Base-by-base conservation (phyloP, 2,888 invertebrate species). In the Vanessa cardui region DNA sequence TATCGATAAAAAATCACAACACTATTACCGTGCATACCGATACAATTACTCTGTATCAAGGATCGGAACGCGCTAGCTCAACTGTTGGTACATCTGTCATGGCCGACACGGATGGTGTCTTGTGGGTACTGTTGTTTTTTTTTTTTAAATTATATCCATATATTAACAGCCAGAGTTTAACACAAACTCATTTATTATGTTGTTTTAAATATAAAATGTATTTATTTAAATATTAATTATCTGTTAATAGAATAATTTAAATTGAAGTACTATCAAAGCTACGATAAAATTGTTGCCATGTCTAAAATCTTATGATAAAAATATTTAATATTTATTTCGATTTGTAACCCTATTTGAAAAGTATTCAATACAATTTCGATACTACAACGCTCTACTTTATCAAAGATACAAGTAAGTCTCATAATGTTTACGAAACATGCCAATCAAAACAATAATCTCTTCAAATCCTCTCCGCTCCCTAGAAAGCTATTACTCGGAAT, bases 1-100 rank as follows among this genome's bases (percentile, higher is more conserved):
- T 68, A 77, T 79, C 77, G 78, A 79, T 74, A 76, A 56, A n/a
- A 58, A 39, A 61, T 54, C 15, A 73, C 87, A 78, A 75, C 85
- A 80, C 85, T 87, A 83, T 44, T 59, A 62, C 45, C 76, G 76
- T 75, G 77, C 76, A 86, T 85, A 86, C 83, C 85, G 84, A 85
- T 81, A 88, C 86, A 89, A 90, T 90, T 90, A 88, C 83, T 78
- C 80, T 85, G 83, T 90, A 91, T 86, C 85, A 81, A 75, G 76
- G 76, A 76, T 77, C 76, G 74, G 73, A 73, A 77, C 62, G 82
- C 86, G 85, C 86, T 87, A 88, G 86, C 87, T 85, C 80, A 75
- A 80, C 86, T 80, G 84, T 85, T 77, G 83, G 83, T 80, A 82
- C 89, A 90, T 89, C 89, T 89, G 89, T 89, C 90, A 89, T 85